These are phyloP conservation scores for Philopedon plagiatum DNA, from an alignment of 2,888 invertebrate genomes.

Conservation along the genomic window DNA sequence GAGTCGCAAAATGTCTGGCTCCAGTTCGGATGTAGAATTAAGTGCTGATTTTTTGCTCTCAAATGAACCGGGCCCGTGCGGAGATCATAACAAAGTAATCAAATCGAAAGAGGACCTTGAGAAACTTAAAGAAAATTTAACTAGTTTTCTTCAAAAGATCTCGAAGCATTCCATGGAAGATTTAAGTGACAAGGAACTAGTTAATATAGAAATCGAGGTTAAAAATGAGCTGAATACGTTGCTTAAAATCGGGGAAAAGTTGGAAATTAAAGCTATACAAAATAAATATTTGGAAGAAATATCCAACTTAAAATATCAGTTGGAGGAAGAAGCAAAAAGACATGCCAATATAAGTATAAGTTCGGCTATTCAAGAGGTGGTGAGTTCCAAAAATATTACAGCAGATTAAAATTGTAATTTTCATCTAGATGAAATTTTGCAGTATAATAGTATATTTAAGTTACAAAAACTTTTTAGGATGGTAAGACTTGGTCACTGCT, in stretches of 20 bases:
- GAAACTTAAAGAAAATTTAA: slow-evolving; percentile 60
- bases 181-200: slow-evolving; percentile 59
- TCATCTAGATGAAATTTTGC: too few relatives aligned
- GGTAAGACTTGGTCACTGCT: too few relatives aligned
- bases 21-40: slow-evolving; percentile 68
- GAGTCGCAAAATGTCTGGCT: slow-evolving; percentile 73
- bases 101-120: slow-evolving; percentile 60
- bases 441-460: too few relatives aligned
- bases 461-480: too few relatives aligned
- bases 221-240: slow-evolving; percentile 59
- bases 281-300: slow-evolving; percentile 71
- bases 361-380: slow-evolving; percentile 72
- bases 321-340: slow-evolving; percentile 65
- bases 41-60: slow-evolving; percentile 65
- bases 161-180: slow-evolving; percentile 59
- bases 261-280: slow-evolving; percentile 70
- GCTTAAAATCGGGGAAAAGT: slow-evolving; percentile 64
- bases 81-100: slow-evolving; percentile 55
- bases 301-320: slow-evolving; percentile 59
- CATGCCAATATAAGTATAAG: slow-evolving; percentile 59
- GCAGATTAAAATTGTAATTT: too few relatives aligned
- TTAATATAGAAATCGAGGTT: slow-evolving; percentile 58
- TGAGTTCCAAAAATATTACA: slow-evolving; percentile 56
- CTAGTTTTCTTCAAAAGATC: slow-evolving; percentile 55
- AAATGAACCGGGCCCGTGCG: slow-evolving; percentile 59